Evolutionary conservation across 2,888 invertebrate species (phyloP), one percentile per base, ranked within the genome.

Genomic region (Eristalinus aeneus): DNA sequence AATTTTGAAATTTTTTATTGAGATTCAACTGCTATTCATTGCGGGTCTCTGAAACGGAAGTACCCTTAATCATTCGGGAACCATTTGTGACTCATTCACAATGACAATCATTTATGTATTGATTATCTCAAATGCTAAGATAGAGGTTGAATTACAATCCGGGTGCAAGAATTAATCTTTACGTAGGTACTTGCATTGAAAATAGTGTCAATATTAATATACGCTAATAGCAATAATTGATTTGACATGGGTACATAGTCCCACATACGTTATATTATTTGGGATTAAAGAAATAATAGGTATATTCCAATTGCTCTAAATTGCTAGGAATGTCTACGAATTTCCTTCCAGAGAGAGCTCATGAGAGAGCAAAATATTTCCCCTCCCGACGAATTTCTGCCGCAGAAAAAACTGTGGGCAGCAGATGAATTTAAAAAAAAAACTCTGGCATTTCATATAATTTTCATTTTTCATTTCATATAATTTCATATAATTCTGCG

Each of bases 31-130:
- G 75, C 75, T 32, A 31, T 10, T 22, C 71, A 71, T 71, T 54
- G 76, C 72, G 54, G 20, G 60, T 27, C 4, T 2, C 39, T 9
- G 39, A n/a, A 74, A 34, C 80, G 80, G 80, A 80, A 80, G 68
- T 46, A 16, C 16, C 46, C 46, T 46, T 46, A 16, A 16, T 16
- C 2, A 22, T 56, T 56, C 4, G 3, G 56, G 20, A 58, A 71
- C 6, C 32, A 64, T 34, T 27, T 53, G 27, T 75, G 75, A 85
- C 46, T 77, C 85, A 77, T 85, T 85, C 81, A 85, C 81, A 81
- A 73, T 78, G 63, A 53, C 53, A 9, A 46, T 32, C 85, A 46
- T 77, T 77, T 81, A 60, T 64, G 8, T 10, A 53, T 67, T 69
- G 72, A 65, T 86, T 77, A 69, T 64, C 23, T 56, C 11, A 12